Conservation (phyloP, 2,113 vertebrate species). For the Holacanthus passer region DNA sequence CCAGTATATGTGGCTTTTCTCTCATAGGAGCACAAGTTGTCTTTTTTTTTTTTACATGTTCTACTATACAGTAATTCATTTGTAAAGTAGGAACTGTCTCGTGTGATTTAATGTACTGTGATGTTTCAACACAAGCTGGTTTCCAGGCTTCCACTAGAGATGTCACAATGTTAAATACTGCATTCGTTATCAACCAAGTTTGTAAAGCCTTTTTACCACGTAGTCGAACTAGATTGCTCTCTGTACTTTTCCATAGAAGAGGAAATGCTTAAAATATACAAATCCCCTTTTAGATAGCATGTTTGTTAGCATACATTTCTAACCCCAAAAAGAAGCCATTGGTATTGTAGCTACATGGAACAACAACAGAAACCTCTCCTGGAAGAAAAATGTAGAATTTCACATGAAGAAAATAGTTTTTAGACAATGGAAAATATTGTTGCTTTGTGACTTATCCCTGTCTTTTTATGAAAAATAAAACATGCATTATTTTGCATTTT, state of each 20-base stretch:
- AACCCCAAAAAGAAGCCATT: conserved; percentile 56
- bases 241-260: conserved; percentile 64
- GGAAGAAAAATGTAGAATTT: conserved; percentile 65
- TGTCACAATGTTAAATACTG: conserved; percentile 63
- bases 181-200: conserved; percentile 69
- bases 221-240: conserved; percentile 67
- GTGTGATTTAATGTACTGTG: conserved; percentile 75
- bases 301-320: conserved; percentile 62
- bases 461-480: conserved; percentile 81
- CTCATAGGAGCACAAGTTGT: conserved; percentile 61
- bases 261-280: conserved; percentile 42
- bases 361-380: conserved; percentile 47
- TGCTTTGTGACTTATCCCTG: conserved; percentile 79
- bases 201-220: conserved; percentile 76
- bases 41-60: conserved; percentile 71
- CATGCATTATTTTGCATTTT: conserved; percentile 66
- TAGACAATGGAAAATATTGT: conserved; percentile 72
- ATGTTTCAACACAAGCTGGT: conserved; percentile 69
- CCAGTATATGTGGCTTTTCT: conserved; percentile 69
- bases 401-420: conserved; percentile 70
- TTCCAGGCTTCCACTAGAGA: conserved; percentile 66
- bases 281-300: conserved; percentile 61
- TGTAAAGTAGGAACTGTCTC: conserved; percentile 76
- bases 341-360: conserved; percentile 65
- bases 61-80: conserved; percentile 81